Evolutionary conservation across 2,888 invertebrate genomes (phyloP), one percentile per base, ranked within the genome.

Genomic region (Allolobophora icterica): DNA sequence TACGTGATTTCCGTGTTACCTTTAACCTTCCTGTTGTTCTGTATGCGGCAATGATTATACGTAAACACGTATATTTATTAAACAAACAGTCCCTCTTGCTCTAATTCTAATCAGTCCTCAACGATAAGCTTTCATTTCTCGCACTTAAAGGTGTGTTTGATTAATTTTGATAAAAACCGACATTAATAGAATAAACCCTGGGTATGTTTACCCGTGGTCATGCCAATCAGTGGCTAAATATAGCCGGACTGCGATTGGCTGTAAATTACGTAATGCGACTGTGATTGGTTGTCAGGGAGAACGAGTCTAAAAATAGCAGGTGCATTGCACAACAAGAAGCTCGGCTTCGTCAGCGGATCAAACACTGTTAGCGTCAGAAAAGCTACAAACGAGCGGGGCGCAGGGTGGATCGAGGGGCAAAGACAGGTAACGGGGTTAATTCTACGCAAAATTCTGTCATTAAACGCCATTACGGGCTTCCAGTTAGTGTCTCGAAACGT

Each of bases 331-430:
- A 71, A 71, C 71, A 71, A 71, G 30, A 71, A 21, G 52, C 1
- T n/a, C n/a, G 71, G 30, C 71, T 71, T 71, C 71, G 71, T 71
- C 30, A 71, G 71, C 71, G 58, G 58, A 58, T n/a, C n/a, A n/a
- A 2, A 8, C 38, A 38, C 11, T n/a, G n/a, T 52, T 15, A n/a
- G n/a, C 71, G 71, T n/a, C 71, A 71, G 71, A 71, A 58, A 30
- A 71, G 71, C 71, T 5, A 71, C n/a, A 13, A 71, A 1, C 4
- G n/a, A 71, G 71, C 6, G 71, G 71, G 71, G 71, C n/a, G 71
- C n/a, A 71, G 71, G 71, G 71, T 71, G 71, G 71, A 71, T n/a
- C 71, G 71, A 71, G 71, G 71, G 71, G 71, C 71, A 71, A 71
- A n/a, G 30, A 71, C 71, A 71, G 71, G 71, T 71, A 71, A 71